Percentiles rank a stretch among this genome's conserved stretches.
Evolutionary conservation across 1,140 invertebrate genomes (phyloP).

Genomic region (Aphelinus certus): DNA sequence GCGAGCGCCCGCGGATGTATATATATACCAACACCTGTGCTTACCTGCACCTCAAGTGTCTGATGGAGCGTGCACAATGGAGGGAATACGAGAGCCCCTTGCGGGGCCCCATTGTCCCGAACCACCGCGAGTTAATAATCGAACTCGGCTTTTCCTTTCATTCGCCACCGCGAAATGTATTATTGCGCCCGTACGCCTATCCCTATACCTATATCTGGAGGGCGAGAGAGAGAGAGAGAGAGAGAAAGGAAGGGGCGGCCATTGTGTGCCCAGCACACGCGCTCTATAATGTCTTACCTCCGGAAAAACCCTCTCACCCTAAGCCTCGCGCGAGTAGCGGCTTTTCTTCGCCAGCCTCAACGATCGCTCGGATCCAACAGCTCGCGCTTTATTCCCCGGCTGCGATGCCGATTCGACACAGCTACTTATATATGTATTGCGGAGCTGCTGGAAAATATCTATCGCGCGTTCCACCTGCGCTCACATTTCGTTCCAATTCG

Average conservation of each 20-base stretch:
- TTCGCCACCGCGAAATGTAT: constrained; percentile 42
- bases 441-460: too few relatives aligned
- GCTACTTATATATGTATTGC: too few relatives aligned
- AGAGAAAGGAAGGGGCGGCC: constrained; percentile 36
- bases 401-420: too few relatives aligned
- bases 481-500: too few relatives aligned
- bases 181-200: constrained; percentile 48
- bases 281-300: constrained; percentile 9
- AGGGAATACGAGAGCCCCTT: too few relatives aligned
- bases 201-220: too few relatives aligned
- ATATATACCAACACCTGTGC: constrained; percentile 56
- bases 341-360: constrained; percentile 3
- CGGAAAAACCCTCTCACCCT: background rate
- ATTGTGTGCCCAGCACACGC: background rate
- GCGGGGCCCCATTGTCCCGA: constrained; percentile 54
- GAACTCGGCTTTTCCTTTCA: constrained; percentile 58
- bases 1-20: too few relatives aligned
- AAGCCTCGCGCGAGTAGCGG: background rate
- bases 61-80: constrained; percentile 52
- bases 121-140: constrained; percentile 63
- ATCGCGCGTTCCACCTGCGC: too few relatives aligned
- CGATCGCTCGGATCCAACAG: background rate
- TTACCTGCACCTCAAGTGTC: constrained; percentile 58
- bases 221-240: constrained; percentile 19
- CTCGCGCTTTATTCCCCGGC: too few relatives aligned